Percentiles rank a stretch among this genome's conserved stretches.
Conservation (phyloP, 2,113 vertebrate genomes). For the Salvelinus sp. region DNA sequence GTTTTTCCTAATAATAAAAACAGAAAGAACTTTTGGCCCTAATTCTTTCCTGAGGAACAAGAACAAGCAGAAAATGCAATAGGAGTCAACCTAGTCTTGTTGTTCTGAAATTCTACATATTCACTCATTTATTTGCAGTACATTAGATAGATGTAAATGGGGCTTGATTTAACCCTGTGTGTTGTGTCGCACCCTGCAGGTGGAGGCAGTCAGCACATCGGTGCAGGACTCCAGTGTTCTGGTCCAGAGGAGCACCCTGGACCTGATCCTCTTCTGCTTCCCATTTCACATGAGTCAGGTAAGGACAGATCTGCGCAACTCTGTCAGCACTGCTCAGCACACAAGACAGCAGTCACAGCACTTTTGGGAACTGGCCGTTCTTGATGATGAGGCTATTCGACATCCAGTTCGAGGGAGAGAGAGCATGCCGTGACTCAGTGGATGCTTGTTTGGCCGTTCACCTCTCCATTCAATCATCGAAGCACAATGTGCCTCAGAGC, state of each 20-base stretch:
- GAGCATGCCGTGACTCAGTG: background rate
- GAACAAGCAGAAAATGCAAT: too few species aligned
- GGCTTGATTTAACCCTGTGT: background rate
- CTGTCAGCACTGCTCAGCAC: background rate
- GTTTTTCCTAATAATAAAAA: too few species aligned
- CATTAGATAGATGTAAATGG: too few species aligned
- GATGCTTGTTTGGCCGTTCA: background rate
- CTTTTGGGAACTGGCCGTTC: background rate
- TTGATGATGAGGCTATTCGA: background rate
- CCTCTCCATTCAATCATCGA: background rate
- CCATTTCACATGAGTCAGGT: constrained; percentile 99
- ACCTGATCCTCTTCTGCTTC: constrained; percentile 98
- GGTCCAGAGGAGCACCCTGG: constrained; percentile 95
- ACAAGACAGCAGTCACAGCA: background rate
- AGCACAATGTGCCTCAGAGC: background rate
- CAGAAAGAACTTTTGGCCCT: too few species aligned
- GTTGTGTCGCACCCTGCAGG: constrained; percentile 71
- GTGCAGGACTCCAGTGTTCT: constrained; percentile 98
- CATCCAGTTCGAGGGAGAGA: background rate
- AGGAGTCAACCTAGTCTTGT: too few species aligned
- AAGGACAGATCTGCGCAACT: constrained; percentile 5
- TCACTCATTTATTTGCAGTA: too few species aligned
- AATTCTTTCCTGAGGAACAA: too few species aligned
- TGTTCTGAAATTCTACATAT: too few species aligned
- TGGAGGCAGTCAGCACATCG: constrained; percentile 96